Evolutionary conservation across 1,140 invertebrate genomes (phyloP).

Genomic region (Trinorchestia longiramus): DNA sequence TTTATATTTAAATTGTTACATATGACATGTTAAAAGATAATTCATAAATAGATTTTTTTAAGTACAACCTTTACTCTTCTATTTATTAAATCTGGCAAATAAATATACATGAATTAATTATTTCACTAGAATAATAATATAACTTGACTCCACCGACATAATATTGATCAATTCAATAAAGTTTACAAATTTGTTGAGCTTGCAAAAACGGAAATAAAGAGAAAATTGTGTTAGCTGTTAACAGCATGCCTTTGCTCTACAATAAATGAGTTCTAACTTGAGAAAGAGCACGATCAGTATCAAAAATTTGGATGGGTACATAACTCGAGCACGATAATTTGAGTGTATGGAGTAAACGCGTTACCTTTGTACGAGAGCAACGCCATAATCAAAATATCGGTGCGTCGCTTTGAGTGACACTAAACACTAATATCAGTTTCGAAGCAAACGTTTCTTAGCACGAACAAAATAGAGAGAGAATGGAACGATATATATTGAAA

Average conservation of each 20-base stretch:
- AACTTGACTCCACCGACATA: no score
- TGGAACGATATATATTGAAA: conserved; percentile 49
- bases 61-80: no score
- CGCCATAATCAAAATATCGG: not conserved
- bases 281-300: not conserved
- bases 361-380: not conserved
- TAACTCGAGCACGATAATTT: not conserved
- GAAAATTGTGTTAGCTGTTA: not conserved
- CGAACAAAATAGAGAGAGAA: conserved; percentile 42
- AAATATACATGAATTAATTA: no score
- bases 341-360: not conserved
- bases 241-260: not conserved
- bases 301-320: not conserved
- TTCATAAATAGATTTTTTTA: no score
- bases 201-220: not conserved
- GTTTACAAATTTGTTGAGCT: not conserved
- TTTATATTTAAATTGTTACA: no score
- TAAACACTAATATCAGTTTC: not conserved
- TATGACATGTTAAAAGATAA: no score
- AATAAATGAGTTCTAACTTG: not conserved
- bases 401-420: not conserved
- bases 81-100: no score
- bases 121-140: no score
- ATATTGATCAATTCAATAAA: no score
- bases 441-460: conserved; percentile 23